Conservation (phyloP, 2,113 vertebrate genomes). For the Stigmatopora nigra region DNA sequence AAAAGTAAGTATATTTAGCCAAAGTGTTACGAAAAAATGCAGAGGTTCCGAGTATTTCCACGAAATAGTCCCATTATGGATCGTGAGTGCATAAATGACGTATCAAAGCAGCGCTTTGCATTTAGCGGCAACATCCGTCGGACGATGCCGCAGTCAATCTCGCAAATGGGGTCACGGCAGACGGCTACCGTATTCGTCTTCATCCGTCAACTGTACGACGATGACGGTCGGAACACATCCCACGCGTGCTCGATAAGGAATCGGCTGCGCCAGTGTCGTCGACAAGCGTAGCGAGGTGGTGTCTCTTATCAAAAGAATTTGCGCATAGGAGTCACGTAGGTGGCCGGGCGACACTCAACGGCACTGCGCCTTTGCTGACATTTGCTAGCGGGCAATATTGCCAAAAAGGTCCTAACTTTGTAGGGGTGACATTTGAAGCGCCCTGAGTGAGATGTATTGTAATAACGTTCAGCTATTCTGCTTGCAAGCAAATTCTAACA, state of each 20-base stretch:
- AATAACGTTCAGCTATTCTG: background rate
- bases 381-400: background rate
- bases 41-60: too few relatives aligned
- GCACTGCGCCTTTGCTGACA: background rate
- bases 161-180: conserved; percentile 2
- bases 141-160: conserved; percentile 2
- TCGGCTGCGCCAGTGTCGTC: background rate
- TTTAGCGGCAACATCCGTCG: background rate
- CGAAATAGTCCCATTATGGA: background rate
- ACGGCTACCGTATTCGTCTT: background rate
- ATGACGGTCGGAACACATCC: background rate
- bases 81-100: background rate
- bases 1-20: too few relatives aligned
- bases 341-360: conserved; percentile 1
- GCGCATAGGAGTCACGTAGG: background rate
- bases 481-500: background rate
- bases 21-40: too few relatives aligned
- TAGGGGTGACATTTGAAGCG: background rate
- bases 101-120: background rate
- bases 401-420: conserved; percentile 3
- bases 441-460: background rate
- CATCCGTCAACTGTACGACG: conserved; percentile 3
- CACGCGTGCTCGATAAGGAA: background rate
- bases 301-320: background rate
- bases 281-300: background rate